Base-by-base conservation (phyloP, 2,797 vertebrate genomes). In the Aulostomus chinensis region DNA sequence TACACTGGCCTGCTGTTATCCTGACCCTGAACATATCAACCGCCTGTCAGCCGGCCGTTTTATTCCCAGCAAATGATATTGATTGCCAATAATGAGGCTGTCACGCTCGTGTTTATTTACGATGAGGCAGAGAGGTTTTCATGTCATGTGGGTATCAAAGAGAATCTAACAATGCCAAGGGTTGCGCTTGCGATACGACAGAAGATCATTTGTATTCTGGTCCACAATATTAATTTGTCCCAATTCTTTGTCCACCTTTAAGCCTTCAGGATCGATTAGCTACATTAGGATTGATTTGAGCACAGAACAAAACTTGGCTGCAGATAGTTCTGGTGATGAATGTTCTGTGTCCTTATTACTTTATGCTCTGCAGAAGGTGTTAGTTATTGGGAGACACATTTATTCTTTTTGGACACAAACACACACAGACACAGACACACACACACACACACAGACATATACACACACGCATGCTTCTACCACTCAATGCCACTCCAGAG, bases 11-110 rank as follows among this genome's bases (percentile, higher is more conserved):
- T 24, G 18, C n/a, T 62, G 42, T 79, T 67, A 42, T 64, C 34
- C 51, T 36, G 26, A 65, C 56, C 49, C 50, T 4, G 1, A 72
- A 60, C 25, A 26, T 60, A 73, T 31, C 51, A 52, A 24, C 46
- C 3, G 16, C 21, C 47, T 55, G 45, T 52, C 42, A 24, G 52
- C 13, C 16, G 28, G 24, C 14, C 0, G 10, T 59, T 69, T 76
- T 67, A 58, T 69, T 76, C 56, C 36, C 60, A 48, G 36, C 5
- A 37, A 68, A 68, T 66, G 1, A 51, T 73, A 83, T 84, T 61
- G 83, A 82, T 83, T 71, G 60, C 41, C 57, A 58, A 45, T 78
- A 76, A 83, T 75, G 59, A 81, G 50, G 42, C 58, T 81, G 69
- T 68, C 78, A 37, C 45, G 45, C 34, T 35, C n/a, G 9, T 66